Evolutionary conservation across 2,797 vertebrate genomes (phyloP), one percentile per base, ranked within the genome.

Genomic region (Danio choprae): DNA sequence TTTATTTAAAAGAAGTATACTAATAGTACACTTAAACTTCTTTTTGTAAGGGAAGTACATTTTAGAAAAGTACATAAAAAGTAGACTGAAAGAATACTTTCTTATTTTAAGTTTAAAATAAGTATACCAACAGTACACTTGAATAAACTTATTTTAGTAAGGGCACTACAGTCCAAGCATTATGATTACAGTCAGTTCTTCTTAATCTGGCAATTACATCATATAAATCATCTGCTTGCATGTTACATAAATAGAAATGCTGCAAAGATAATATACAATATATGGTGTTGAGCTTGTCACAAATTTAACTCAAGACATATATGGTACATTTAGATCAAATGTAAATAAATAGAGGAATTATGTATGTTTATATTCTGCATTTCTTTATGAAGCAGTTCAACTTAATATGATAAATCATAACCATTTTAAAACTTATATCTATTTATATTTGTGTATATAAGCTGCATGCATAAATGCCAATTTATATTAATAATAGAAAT

Each of bases 161-260:
- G 29, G 3, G 29, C 36, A 38, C 29, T 13, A 38, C 58, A 8
- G 13, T 7, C n/a, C 13, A 36, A 38, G 58, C 3, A 4, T 60
- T 43, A 12, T 8, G 20, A 10, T 13, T 13, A 12, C 16, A 43
- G 10, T 41, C 9, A 18, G 62, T 65, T 43, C n/a, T 5, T 65
- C n/a, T 44, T 10, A 18, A 18, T 12, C 9, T 43, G n/a, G 18
- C n/a, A 44, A 65, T 65, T 63, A 64, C 5, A 64, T 64, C 36
- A 65, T 11, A 46, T 65, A 6, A 65, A 65, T n/a, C 44, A 68
- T 16, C 44, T 48, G 65, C 65, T 50, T 68, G 65, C 65, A 1
- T 1, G 5, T 29, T 16, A 36, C 12, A 9, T 48, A 68, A 68
- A 68, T 68, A 68, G 65, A 50, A 29, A 68, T 7, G 64, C 43